Evolutionary conservation across 2,888 invertebrate species (phyloP).

Genomic region (Fissipunctia ypsillon): DNA sequence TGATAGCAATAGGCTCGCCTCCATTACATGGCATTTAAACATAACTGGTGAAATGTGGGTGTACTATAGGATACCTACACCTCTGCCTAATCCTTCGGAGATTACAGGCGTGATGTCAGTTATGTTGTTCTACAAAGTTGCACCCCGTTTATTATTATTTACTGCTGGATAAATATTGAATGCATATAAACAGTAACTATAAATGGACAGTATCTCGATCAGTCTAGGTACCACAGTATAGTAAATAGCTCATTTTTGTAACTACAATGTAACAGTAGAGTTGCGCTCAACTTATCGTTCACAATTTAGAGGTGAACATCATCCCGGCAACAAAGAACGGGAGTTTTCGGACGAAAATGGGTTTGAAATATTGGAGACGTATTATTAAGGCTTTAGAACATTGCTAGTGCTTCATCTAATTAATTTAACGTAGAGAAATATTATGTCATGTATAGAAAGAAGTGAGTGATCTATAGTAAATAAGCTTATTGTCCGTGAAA

Average conservation of each 20-base stretch:
- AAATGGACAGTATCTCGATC: constrained; percentile 25
- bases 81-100: too few species aligned
- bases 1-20: too few species aligned
- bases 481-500: not conserved
- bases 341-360: constrained; percentile 29
- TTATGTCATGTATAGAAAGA: not conserved
- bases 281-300: constrained; percentile 17
- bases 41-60: too few species aligned
- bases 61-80: too few species aligned
- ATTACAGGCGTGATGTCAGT: too few species aligned
- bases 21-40: too few species aligned
- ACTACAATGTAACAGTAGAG: constrained; percentile 35
- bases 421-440: not conserved
- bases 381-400: not conserved
- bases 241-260: constrained; percentile 27
- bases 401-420: constrained; percentile 6
- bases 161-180: constrained; percentile 41
- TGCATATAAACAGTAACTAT: constrained; percentile 14
- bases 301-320: constrained; percentile 29
- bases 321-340: constrained; percentile 40
- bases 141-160: not conserved
- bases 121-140: too few species aligned
- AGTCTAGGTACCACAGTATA: constrained; percentile 2
- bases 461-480: not conserved
- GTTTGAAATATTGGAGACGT: constrained; percentile 22